These are phyloP conservation scores for Metalampra italica DNA, from an alignment of 2,888 invertebrate genomes.

Conservation along the genomic window DNA sequence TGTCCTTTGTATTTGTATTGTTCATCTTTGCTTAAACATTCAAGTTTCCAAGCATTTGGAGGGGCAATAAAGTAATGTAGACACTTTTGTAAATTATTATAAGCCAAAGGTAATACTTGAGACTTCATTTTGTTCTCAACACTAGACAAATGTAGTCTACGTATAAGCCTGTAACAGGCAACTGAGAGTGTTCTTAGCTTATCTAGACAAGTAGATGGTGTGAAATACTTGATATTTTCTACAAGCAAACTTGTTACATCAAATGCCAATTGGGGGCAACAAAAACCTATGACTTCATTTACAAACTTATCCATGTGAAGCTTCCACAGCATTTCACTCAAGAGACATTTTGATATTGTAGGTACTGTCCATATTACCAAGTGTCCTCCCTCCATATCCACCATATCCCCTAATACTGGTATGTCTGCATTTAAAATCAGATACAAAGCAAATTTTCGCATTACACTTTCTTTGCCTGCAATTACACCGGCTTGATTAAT, in stretches of 20 bases:
- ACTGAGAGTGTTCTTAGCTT: slow-evolving; percentile 39
- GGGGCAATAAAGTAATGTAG: slow-evolving; percentile 49
- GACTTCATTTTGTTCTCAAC: slow-evolving; percentile 24
- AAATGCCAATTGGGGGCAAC: slow-evolving; percentile 47
- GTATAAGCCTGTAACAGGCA: slow-evolving; percentile 48
- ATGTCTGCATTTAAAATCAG: slow-evolving; percentile 57
- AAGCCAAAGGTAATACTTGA: slow-evolving; percentile 26
- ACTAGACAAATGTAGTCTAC: slow-evolving; percentile 48
- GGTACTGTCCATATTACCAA: slow-evolving; percentile 57
- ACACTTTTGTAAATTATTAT: slow-evolving; percentile 44
- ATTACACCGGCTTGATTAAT: slow-evolving; percentile 29
- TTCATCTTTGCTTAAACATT: slow-evolving; percentile 40
- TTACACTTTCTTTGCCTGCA: slow-evolving; percentile 23
- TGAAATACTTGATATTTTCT: slow-evolving; percentile 51
- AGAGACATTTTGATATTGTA: slow-evolving; percentile 50
- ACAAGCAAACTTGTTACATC: slow-evolving; percentile 51
- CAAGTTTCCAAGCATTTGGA: slow-evolving; percentile 47
- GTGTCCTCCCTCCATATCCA: slow-evolving; percentile 49
- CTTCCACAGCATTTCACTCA: slow-evolving; percentile 63
- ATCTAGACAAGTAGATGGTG: slow-evolving; percentile 43
- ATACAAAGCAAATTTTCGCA: slow-evolving; percentile 55
- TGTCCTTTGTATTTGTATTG: slow-evolving; percentile 51
- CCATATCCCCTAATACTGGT: slow-evolving; percentile 42
- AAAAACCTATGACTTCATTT: slow-evolving; percentile 49
- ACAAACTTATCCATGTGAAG: slow-evolving; percentile 52